phyloP scores from a whole-genome alignment of 2,888 invertebrate genomes.

The Cartodere bifasciata region DNA sequence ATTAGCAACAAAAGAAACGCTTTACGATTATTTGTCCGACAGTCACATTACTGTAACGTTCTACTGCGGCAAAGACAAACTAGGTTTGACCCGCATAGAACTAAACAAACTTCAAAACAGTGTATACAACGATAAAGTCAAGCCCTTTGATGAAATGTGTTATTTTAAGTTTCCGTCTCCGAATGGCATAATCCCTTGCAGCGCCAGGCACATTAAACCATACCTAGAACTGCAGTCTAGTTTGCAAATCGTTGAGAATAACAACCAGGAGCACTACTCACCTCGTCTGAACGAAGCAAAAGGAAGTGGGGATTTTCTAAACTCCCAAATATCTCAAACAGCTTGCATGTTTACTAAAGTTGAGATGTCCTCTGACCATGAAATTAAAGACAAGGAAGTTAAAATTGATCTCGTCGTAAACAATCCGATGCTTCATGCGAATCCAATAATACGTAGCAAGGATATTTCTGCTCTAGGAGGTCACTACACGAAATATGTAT shows the following conservation, averaged over 20 bases:
- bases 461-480: no score
- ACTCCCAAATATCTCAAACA: no score
- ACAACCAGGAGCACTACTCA: conserved; percentile 7
- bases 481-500: conserved; percentile 23
- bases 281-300: conserved; percentile 7
- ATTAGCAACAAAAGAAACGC: conserved; percentile 21
- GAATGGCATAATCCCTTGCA: conserved; percentile 22
- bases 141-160: conserved; percentile 16
- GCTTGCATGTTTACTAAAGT: no score
- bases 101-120: conserved; percentile 12
- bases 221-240: conserved; percentile 22
- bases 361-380: no score
- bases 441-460: no score
- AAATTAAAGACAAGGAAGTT: no score
- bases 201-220: conserved; percentile 20
- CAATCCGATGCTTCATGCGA: no score
- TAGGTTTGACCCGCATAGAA: conserved; percentile 26
- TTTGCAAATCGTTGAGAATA: conserved; percentile 9
- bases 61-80: conserved; percentile 23
- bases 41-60: conserved; percentile 25
- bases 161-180: conserved; percentile 24
- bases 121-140: conserved; percentile 5
- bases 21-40: conserved; percentile 25
- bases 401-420: no score
- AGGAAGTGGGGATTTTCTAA: conserved; percentile 10